Percentiles rank a stretch among this genome's conserved stretches.
Evolutionary conservation across 2,888 invertebrate genomes (phyloP).

Genomic region (Galerucella calmariensis): DNA sequence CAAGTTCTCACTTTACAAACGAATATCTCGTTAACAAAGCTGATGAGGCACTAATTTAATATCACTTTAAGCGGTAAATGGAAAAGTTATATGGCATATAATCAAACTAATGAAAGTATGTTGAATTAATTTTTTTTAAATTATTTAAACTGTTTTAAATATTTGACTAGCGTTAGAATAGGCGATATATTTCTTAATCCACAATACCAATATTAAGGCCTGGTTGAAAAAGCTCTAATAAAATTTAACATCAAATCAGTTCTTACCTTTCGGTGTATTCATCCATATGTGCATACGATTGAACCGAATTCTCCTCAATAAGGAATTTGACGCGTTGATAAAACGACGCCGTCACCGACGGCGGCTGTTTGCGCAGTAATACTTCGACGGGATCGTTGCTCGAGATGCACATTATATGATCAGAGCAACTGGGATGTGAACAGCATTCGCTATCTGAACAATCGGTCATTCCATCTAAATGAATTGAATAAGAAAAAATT

Average conservation of each 20-base stretch:
- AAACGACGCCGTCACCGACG: conserved; percentile 96
- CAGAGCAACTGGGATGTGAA: conserved; percentile 84
- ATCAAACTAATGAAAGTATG: no score
- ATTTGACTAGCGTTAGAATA: neutral
- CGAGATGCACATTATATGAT: conserved; percentile 94
- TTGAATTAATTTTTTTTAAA: no score
- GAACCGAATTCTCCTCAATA: conserved; percentile 98
- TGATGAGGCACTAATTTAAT: no score
- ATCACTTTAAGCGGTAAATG: no score
- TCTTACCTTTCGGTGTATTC: conserved; percentile 97
- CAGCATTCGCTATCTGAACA: conserved; percentile 99
- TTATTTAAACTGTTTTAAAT: no score
- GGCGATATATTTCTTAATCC: neutral
- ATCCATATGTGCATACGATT: conserved; percentile 97
- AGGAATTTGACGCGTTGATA: conserved; percentile 97
- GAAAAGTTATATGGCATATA: no score
- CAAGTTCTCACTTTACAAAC: no score
- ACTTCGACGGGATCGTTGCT: conserved; percentile 98
- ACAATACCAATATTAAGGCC: conserved; percentile 30
- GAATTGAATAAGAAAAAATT: neutral
- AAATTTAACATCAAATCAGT: neutral
- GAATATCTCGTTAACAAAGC: no score
- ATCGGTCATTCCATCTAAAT: conserved; percentile 94
- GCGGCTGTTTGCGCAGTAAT: conserved; percentile 93
- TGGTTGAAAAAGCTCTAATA: conserved; percentile 43